phyloP scores from a whole-genome alignment of 1,140 invertebrate species.

The Drosophila rufa region DNA sequence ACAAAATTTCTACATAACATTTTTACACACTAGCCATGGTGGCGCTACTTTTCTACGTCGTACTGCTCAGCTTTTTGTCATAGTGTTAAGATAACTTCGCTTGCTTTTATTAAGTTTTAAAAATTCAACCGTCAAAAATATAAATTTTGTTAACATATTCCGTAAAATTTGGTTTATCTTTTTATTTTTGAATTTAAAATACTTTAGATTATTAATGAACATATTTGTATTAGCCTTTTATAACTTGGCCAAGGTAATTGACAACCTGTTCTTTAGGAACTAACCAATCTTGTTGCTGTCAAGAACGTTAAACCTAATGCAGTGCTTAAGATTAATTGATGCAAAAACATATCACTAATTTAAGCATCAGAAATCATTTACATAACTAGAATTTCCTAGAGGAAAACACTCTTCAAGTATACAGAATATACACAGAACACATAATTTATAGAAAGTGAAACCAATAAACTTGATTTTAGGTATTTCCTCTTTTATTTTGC shows the following conservation, averaged over 20 bases:
- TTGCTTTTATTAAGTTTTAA: too few species aligned
- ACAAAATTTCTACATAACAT: neutral
- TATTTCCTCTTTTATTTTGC: neutral
- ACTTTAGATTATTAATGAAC: too few species aligned
- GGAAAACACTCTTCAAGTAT: too few species aligned
- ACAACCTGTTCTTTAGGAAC: neutral
- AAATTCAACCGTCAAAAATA: too few species aligned
- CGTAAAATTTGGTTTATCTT: too few species aligned
- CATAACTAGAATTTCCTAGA: neutral
- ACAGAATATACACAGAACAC: too few species aligned
- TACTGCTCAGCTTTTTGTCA: constrained; percentile 2
- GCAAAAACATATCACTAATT: neutral
- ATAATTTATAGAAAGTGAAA: neutral
- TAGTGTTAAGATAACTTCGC: neutral
- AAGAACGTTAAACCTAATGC: neutral
- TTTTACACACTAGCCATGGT: neutral
- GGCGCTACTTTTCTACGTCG: neutral
- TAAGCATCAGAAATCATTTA: neutral
- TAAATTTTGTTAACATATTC: too few species aligned
- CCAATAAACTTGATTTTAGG: neutral
- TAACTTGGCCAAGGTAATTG: neutral
- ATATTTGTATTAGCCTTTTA: neutral
- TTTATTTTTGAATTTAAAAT: too few species aligned
- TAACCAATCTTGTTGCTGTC: neutral
- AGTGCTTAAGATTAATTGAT: neutral